These are phyloP conservation scores for Dasyornis broadbenti DNA, from an alignment of 2,113 vertebrate genomes.

Conservation along the genomic window DNA sequence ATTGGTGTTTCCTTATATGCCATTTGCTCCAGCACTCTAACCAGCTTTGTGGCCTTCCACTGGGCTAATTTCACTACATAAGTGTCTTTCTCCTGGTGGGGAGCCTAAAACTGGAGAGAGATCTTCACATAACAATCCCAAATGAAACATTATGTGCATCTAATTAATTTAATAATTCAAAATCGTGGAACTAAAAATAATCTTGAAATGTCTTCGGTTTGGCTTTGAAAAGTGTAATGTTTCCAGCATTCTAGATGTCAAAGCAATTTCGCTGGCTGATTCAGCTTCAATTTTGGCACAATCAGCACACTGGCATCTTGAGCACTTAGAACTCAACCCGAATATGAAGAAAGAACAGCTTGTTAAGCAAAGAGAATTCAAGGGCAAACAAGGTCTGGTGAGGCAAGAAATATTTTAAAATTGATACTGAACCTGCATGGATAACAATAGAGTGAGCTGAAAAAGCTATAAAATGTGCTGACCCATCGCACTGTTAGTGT, in stretches of 20 bases:
- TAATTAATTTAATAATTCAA: background rate
- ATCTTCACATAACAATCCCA: background rate
- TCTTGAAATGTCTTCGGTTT: conserved; percentile 4
- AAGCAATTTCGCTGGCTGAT: conserved; percentile 13
- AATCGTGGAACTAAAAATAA: background rate
- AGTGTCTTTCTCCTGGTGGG: background rate
- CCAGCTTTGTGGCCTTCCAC: background rate
- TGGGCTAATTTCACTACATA: background rate
- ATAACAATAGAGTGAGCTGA: background rate
- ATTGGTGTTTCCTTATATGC: background rate
- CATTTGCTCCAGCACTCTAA: background rate
- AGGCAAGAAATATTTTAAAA: conserved; percentile 19
- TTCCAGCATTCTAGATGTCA: background rate
- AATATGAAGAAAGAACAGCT: conserved; percentile 32
- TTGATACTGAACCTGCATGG: background rate
- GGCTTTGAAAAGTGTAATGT: background rate
- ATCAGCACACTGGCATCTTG: conserved; percentile 23
- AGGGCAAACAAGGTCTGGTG: conserved; percentile 7
- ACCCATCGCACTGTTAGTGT: background rate
- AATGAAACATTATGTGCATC: background rate
- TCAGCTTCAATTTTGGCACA: conserved; percentile 30
- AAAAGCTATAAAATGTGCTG: background rate
- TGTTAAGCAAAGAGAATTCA: conserved; percentile 49
- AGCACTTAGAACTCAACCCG: conserved; percentile 12
- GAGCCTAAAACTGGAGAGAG: background rate